Percentiles rank a stretch among this genome's conserved stretches.
These are phyloP conservation scores for Hydropotes inermis DNA, from an alignment of 2,113 vertebrate species.

Conservation along the genomic window DNA sequence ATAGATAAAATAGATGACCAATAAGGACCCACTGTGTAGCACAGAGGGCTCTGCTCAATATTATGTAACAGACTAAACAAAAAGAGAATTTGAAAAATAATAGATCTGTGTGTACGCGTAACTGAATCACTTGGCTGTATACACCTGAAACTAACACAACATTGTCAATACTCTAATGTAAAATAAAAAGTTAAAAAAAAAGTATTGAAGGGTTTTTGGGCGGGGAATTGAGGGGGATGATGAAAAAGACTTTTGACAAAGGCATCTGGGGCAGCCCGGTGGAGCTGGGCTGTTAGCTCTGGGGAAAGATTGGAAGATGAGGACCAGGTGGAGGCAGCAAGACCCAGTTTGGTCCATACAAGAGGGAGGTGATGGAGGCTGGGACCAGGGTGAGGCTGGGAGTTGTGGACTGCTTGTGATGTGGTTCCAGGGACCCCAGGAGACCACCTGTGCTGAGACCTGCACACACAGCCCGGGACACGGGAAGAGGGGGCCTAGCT, in stretches of 20 bases:
- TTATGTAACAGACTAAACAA: not conserved
- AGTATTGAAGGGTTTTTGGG: not conserved
- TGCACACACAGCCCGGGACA: accelerated
- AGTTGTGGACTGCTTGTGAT: accelerated
- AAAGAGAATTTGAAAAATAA: not conserved
- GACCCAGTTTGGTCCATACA: not conserved
- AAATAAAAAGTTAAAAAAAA: not conserved
- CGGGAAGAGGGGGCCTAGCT: accelerated
- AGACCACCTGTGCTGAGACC: not conserved
- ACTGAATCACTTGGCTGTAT: not conserved
- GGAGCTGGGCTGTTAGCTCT: not conserved
- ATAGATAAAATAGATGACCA: not conserved
- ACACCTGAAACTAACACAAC: not conserved
- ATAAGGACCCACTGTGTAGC: not conserved
- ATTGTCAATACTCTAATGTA: not conserved
- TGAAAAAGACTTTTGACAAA: not conserved
- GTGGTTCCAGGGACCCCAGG: not conserved
- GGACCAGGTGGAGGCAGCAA: not conserved
- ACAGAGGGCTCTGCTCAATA: not conserved
- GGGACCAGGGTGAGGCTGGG: not conserved
- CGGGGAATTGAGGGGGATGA: too few relatives aligned
- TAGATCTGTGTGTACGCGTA: accelerated
- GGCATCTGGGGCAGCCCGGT: accelerated
- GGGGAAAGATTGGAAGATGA: not conserved
- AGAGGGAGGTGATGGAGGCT: not conserved